A percentile compares a stretch with the other conserved stretches of the same genome.
Conservation (phyloP, 2,888 invertebrate species). For the Stratiomys singularior region DNA sequence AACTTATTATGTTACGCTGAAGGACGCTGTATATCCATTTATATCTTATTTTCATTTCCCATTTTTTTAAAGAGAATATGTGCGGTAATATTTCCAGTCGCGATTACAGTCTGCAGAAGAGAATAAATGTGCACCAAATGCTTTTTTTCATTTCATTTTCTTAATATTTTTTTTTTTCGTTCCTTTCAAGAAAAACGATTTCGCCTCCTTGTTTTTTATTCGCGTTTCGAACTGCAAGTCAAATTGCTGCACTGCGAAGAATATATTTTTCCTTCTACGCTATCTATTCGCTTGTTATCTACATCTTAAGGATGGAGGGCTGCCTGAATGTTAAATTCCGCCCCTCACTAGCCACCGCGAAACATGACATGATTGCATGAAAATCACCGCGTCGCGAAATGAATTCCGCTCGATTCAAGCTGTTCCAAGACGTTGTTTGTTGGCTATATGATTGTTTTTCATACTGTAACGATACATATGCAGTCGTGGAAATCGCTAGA, state of each 20-base stretch:
- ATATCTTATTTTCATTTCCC: too few relatives aligned
- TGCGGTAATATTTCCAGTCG: too few relatives aligned
- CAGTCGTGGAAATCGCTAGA: not conserved
- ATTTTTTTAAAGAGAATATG: too few relatives aligned
- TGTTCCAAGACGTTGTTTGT: not conserved
- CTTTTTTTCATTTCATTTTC: too few relatives aligned
- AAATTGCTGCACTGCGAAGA: not conserved
- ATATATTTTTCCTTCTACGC: not conserved
- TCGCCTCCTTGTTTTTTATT: not conserved
- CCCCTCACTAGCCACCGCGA: constrained; percentile 23
- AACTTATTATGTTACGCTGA: too few relatives aligned
- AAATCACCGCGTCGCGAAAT: not conserved
- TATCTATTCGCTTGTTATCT: not conserved
- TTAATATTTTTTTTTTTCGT: not conserved
- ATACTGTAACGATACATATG: not conserved
- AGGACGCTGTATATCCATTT: too few relatives aligned
- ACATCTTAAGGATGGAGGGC: not conserved
- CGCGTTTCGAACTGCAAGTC: not conserved
- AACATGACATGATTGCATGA: constrained; percentile 2
- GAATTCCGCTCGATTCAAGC: too few relatives aligned
- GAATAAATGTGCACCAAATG: not conserved
- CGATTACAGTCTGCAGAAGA: not conserved
- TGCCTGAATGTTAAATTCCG: constrained; percentile 12
- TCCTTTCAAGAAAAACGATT: not conserved
- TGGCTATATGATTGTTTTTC: not conserved